phyloP scores from a whole-genome alignment of 2,888 invertebrate species.

The Zootermopsis nevadensis region DNA sequence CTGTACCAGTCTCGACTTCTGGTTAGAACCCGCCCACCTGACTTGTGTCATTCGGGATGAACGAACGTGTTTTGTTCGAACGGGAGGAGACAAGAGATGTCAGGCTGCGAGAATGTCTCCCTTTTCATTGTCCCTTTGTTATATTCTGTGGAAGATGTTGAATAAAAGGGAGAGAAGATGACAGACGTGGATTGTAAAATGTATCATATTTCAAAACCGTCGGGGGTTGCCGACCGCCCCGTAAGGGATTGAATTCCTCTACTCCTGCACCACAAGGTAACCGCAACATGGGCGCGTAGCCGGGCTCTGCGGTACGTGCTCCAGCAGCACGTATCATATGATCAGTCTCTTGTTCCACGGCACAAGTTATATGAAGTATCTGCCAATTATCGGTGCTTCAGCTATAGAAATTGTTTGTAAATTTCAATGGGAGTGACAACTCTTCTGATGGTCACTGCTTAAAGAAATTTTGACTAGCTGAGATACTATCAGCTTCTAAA shows the following conservation, averaged over 20 bases:
- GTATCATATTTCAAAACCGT: conserved; percentile 31
- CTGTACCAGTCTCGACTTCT: neutral
- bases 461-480: no score
- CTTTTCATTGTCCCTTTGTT: neutral
- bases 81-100: conserved; percentile 5
- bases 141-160: neutral
- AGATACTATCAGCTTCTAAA: no score
- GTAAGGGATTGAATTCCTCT: conserved; percentile 26
- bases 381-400: no score
- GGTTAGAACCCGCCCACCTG: neutral
- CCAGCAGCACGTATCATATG: neutral
- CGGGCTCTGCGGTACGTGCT: neutral
- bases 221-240: neutral
- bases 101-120: conserved; percentile 15
- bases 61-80: conserved; percentile 39
- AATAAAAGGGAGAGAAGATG: neutral
- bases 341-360: no score
- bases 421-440: no score
- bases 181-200: conserved; percentile 18
- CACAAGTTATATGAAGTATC: no score
- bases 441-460: no score
- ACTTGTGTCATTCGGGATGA: conserved; percentile 3
- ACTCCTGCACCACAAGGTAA: neutral
- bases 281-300: neutral
- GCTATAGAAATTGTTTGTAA: no score